Conservation (phyloP, 2,113 vertebrate species). For the Otus sunia region DNA sequence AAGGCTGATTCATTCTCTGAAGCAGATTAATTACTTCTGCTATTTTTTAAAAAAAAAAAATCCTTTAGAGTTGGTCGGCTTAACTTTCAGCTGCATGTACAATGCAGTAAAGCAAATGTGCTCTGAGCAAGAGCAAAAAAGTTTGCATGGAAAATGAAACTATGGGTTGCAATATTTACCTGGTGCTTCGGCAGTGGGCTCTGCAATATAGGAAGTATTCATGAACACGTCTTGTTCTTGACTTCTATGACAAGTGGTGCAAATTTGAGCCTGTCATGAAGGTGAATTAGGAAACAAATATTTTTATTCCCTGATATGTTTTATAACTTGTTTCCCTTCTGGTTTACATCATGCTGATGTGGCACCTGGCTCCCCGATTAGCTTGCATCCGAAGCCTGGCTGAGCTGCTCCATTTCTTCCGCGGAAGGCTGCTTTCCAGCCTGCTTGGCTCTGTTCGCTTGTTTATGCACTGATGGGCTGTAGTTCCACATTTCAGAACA, state of each 20-base stretch:
- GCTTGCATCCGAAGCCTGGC: neutral
- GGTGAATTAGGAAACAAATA: neutral
- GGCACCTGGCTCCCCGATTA: neutral
- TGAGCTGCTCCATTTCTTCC: neutral
- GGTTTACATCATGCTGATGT: neutral
- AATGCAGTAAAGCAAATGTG: neutral
- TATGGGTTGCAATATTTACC: neutral
- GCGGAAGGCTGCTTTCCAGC: slow-evolving; percentile 13
- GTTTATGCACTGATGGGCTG: slow-evolving; percentile 37
- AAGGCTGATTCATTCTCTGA: slow-evolving; percentile 57
- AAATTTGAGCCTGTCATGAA: neutral
- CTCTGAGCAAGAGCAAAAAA: neutral
- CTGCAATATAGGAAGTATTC: neutral
- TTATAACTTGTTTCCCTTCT: slow-evolving; percentile 19
- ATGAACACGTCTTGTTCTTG: neutral
- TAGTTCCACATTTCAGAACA: slow-evolving; percentile 53
- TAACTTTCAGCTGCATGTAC: neutral
- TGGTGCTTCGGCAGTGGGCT: neutral
- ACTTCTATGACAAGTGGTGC: neutral
- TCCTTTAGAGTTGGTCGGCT: neutral
- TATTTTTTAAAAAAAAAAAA: neutral
- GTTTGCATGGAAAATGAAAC: neutral
- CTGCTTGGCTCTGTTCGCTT: slow-evolving; percentile 13
- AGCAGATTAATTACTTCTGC: slow-evolving; percentile 61
- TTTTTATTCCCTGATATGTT: neutral